These are phyloP conservation scores for Hippopotamus amphibius DNA, from an alignment of 2,113 vertebrate genomes.

Conservation along the genomic window DNA sequence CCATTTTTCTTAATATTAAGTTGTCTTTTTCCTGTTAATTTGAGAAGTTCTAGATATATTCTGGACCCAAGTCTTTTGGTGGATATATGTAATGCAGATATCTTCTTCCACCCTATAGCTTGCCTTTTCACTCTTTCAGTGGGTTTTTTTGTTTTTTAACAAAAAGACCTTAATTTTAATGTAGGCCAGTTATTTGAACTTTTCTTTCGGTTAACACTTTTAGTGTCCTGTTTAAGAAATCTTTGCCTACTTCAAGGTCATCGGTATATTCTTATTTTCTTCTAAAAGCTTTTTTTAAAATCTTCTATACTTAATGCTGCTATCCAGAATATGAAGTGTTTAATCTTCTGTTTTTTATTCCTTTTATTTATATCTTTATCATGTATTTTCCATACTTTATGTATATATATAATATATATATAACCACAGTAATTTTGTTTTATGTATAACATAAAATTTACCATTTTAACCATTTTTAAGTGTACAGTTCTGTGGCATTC, in stretches of 20 bases:
- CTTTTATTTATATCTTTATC: neutral
- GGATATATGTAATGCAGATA: neutral
- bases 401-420: neutral
- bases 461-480: neutral
- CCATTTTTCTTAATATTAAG: neutral
- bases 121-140: neutral
- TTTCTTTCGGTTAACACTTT: neutral
- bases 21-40: neutral
- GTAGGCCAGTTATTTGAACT: neutral
- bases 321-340: neutral
- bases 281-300: neutral
- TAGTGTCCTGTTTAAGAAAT: slow-evolving; percentile 1
- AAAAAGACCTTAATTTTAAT: slow-evolving; percentile 12
- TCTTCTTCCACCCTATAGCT: neutral
- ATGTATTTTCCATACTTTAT: neutral
- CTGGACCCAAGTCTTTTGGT: neutral
- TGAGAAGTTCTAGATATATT: neutral
- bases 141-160: neutral
- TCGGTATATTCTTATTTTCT: neutral
- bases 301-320: neutral
- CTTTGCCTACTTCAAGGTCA: neutral
- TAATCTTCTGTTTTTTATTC: neutral
- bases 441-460: neutral
- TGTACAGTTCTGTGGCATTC: neutral
- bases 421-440: too few relatives aligned